phyloP scores from a whole-genome alignment of 2,888 invertebrate species.

The Drosophila anceps region DNA sequence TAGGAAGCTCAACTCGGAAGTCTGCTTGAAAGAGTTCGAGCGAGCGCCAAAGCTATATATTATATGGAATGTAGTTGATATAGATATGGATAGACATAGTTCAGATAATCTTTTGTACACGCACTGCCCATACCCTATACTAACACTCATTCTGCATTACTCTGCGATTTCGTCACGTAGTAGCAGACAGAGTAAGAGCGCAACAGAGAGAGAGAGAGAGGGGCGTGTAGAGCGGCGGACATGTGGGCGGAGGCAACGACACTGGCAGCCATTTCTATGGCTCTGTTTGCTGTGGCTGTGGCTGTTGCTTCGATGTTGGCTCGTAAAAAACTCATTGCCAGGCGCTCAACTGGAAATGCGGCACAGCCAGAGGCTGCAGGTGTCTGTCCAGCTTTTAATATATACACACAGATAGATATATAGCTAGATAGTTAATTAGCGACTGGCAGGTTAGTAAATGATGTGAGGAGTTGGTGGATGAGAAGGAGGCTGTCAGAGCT shows the following conservation, averaged over 20 bases:
- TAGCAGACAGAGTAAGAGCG: not conserved
- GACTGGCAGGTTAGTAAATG: slow-evolving; percentile 66
- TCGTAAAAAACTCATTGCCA: slow-evolving; percentile 65
- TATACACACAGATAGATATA: slow-evolving; percentile 4
- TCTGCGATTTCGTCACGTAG: slow-evolving; percentile 10
- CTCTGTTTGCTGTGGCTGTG: slow-evolving; percentile 30
- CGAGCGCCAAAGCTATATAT: not conserved
- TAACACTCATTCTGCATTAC: not conserved
- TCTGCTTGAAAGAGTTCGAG: not conserved
- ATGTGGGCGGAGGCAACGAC: slow-evolving; percentile 26
- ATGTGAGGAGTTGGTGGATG: slow-evolving; percentile 6
- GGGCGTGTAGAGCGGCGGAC: not conserved
- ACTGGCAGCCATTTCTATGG: slow-evolving; percentile 49
- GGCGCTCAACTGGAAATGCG: slow-evolving; percentile 78
- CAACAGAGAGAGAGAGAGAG: too few species aligned
- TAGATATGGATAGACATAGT: not conserved
- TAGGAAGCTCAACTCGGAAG: not conserved
- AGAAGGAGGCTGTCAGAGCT: not conserved
- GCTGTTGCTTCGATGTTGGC: slow-evolving; percentile 40
- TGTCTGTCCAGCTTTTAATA: slow-evolving; percentile 48
- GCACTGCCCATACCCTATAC: slow-evolving; percentile 11
- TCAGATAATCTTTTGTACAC: not conserved
- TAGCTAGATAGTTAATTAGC: slow-evolving; percentile 60
- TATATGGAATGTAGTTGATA: not conserved
- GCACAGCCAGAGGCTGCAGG: slow-evolving; percentile 71